phyloP scores from a whole-genome alignment of 2,797 vertebrate genomes.

The Girardinus metallicus region DNA sequence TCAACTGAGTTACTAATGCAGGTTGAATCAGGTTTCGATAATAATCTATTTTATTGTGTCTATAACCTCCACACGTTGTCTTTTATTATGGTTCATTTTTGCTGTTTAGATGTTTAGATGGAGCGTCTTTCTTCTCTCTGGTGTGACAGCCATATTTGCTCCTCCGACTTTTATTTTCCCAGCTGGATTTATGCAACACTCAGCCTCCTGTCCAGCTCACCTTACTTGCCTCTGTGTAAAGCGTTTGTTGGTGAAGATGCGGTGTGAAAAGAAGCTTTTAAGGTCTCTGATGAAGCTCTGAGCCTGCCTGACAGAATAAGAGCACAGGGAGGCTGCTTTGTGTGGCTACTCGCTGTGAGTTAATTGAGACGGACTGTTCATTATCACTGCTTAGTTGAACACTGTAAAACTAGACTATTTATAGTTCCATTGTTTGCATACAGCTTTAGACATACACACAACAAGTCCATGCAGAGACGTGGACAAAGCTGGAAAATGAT shows the following conservation, averaged over 20 bases:
- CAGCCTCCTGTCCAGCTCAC: constrained; percentile 25
- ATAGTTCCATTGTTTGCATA: constrained; percentile 41
- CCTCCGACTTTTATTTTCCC: not conserved
- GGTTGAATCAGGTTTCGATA: not conserved
- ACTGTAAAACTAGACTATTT: constrained; percentile 52
- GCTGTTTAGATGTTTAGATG: not conserved
- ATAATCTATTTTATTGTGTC: not conserved
- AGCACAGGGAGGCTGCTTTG: constrained; percentile 51
- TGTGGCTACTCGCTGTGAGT: constrained; percentile 52
- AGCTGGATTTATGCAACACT: constrained; percentile 9
- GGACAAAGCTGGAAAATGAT: not conserved
- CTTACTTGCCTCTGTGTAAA: constrained; percentile 39
- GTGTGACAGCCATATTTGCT: not conserved
- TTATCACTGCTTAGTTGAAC: constrained; percentile 63
- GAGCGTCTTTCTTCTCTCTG: not conserved
- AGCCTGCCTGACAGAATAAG: constrained; percentile 59
- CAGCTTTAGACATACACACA: constrained; percentile 21
- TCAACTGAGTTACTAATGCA: not conserved
- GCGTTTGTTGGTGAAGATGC: constrained; percentile 32
- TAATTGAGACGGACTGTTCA: constrained; percentile 70
- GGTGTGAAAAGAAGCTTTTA: constrained; percentile 46
- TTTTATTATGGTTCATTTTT: not conserved
- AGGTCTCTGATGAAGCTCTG: constrained; percentile 58
- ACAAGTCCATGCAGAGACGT: constrained; percentile 18
- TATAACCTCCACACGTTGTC: not conserved